Evolutionary conservation across 2,888 invertebrate species (phyloP).

Genomic region (Thereva unica): DNA sequence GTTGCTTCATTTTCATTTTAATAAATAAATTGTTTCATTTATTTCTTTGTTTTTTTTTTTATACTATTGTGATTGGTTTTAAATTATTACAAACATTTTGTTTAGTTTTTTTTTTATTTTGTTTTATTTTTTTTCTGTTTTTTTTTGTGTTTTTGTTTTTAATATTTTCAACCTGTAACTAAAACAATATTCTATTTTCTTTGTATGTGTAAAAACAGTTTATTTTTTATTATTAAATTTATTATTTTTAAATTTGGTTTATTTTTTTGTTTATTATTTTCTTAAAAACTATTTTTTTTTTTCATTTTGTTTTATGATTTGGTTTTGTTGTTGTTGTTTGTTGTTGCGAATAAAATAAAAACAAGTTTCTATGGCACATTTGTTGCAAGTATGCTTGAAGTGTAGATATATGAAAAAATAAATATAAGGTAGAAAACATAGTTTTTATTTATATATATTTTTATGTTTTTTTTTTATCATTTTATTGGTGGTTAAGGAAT

Average conservation of each 20-base stretch:
- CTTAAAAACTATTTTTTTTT: constrained; percentile 34
- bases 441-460: too few relatives aligned
- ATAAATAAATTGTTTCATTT: constrained; percentile 21
- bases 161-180: constrained; percentile 34
- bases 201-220: constrained; percentile 25
- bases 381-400: constrained; percentile 23
- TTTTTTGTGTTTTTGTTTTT: constrained; percentile 14
- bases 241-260: constrained; percentile 5
- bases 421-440: too few relatives aligned
- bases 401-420: too few relatives aligned
- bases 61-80: constrained; percentile 11
- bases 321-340: not conserved
- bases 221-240: too few relatives aligned
- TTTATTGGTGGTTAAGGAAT: too few relatives aligned
- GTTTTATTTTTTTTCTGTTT: constrained; percentile 19
- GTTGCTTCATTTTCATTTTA: not conserved
- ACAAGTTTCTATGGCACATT: constrained; percentile 40
- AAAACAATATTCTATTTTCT: constrained; percentile 34
- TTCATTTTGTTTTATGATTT: not conserved
- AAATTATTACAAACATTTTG: constrained; percentile 13
- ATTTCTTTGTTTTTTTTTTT: constrained; percentile 17
- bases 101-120: constrained; percentile 25
- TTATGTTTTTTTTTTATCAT: too few relatives aligned
- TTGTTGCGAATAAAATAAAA: constrained; percentile 37
- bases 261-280: not conserved